Evolutionary conservation across 2,888 invertebrate genomes (phyloP), one percentile per base, ranked within the genome.

Genomic region (Endotricha flammealis): DNA sequence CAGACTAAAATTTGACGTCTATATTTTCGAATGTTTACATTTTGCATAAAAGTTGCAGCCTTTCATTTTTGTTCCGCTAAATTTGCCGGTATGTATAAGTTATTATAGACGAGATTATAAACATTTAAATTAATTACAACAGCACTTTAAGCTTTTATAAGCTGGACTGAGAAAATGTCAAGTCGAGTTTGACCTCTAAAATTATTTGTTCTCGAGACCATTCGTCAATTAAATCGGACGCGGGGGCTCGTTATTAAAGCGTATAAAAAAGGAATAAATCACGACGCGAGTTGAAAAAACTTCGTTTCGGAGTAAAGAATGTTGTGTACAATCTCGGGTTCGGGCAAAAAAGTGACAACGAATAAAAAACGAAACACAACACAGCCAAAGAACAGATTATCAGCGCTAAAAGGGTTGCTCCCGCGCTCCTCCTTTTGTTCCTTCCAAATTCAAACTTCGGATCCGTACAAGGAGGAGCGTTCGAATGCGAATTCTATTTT

Each of bases 391-490:
- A 81, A 85, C 83, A 85, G 85, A 85, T 86, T 83, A 85, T 86
- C 85, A 83, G 83, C 85, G 85, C 83, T 86, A 86, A 86, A 85
- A 86, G 85, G 83, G 85, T 83, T 86, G 85, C 85, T 83, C 85
- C 85, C 82, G 83, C 80, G 74, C 71, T 80, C 66, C 72, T 83
- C 62, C 81, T 83, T 83, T 83, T 85, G 82, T 83, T 81, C 76
- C 79, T 81, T 73, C 85, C 85, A 83, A 83, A 83, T 83, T 82
- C 83, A 82, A 85, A 85, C 79, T 83, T 74, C 67, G 66, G 69
- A 72, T 72, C 82, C 82, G 81, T 83, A 83, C 83, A 83, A 82
- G 83, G 83, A 83, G 83, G 83, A 83, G 83, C 79, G 78, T 80
- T 77, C 81, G 82, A 82, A 81, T 82, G 83, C 83, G 82, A 81